Base-by-base conservation (phyloP, 2,113 vertebrate genomes). In the Notiomystis cincta region DNA sequence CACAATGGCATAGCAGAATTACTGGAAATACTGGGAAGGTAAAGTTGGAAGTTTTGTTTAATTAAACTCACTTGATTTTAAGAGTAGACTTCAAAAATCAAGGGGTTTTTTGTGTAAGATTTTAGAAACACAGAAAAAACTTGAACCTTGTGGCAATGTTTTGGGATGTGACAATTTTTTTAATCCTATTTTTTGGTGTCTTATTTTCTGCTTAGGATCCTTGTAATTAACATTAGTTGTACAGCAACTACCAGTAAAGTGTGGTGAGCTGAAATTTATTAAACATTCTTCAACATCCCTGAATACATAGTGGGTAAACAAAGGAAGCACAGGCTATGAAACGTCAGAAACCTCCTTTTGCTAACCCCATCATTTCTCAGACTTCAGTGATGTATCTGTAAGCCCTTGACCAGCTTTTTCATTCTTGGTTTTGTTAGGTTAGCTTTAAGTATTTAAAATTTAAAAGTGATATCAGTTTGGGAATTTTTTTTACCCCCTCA, bases 1-100 rank as follows among this genome's bases (percentile, higher is more conserved):
- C 99, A 99, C 98, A 99, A 99, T 71, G 99, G 99, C 98, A 99
- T 99, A 98, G 99, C 99, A 92, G 99, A 99, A 97, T 98, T 99
- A 97, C 98, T 99, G 98, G 99, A 99, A 98, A 99, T 99, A 97
- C 97, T 99, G 98, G 99, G 99, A 98, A 99, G 99, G 99, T 99
- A 93, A 93, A 97, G 98, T 75, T 67, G 31, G 40, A 48, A 10
- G 16, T 77, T 92, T 81, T 76, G 22, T 71, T 66, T 53, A 37
- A 69, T 62, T 77, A 81, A 85, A 82, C 6, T 93, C 2, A 1
- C 22, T 81, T 70, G 23, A 4, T 56, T 69, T 78, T 84, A n/a
- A 71, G 57, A 75, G 33, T 25, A 79, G 24, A 31, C 28, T 78
- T 67, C 9, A 81, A 48, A 65, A 81, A 75, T 60, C 13, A n/a